phyloP scores from a whole-genome alignment of 2,113 vertebrate genomes.

The Microcebus griseorufus region DNA sequence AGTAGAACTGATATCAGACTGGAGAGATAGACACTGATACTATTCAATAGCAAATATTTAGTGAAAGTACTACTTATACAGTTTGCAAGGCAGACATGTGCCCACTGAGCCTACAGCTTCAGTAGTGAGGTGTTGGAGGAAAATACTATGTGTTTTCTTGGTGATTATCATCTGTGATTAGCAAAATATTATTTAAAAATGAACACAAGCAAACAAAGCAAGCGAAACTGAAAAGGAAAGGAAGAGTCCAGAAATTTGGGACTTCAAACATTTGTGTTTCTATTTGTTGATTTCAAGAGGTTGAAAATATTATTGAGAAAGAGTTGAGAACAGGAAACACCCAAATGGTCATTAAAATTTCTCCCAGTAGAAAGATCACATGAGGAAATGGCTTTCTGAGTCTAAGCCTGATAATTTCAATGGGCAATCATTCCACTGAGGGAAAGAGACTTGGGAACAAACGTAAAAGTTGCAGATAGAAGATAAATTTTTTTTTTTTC shows the following conservation, averaged over 20 bases:
- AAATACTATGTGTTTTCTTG: not conserved
- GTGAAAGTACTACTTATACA: not conserved
- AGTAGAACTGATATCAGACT: not conserved
- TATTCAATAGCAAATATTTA: not conserved
- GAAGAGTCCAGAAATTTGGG: not conserved
- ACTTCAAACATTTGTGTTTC: not conserved
- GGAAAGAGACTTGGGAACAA: not conserved
- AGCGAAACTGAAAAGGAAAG: not conserved
- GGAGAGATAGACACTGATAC: not conserved
- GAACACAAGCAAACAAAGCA: not conserved
- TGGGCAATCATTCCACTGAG: not conserved
- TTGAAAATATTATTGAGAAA: not conserved
- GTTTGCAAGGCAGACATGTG: not conserved
- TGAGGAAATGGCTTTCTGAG: not conserved
- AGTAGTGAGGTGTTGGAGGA: not conserved
- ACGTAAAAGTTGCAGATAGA: not conserved
- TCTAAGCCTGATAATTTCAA: not conserved
- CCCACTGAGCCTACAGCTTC: not conserved
- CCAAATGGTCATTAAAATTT: not conserved
- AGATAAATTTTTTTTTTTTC: not conserved
- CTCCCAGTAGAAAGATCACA: not conserved
- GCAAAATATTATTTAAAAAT: not conserved
- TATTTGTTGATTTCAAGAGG: not conserved
- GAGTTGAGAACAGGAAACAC: not conserved
- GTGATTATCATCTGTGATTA: not conserved